Evolutionary conservation across 2,888 invertebrate species (phyloP), one percentile per base, ranked within the genome.

Genomic region (Andrena chrysosceles): DNA sequence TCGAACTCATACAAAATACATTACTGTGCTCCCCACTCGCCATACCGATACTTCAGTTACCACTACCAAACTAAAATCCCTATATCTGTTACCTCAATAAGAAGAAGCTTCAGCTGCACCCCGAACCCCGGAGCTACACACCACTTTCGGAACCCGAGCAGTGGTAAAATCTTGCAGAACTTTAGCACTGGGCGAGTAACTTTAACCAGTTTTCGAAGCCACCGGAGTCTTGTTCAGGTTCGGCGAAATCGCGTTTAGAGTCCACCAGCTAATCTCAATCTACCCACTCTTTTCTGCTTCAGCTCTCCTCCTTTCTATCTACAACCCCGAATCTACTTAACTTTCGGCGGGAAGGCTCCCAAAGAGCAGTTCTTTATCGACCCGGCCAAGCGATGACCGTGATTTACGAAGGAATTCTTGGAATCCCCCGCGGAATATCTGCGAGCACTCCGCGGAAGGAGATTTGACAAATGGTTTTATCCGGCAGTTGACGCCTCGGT

Each of bases 401-500:
- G 69, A 56, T 67, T 67, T 59, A 2, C 49, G 59, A 68, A 72
- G 77, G 60, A 84, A 85, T 79, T 70, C 77, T 20, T 42, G 68
- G 68, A 59, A 75, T 73, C 78, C 59, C 54, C 33, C 67, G 72
- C 31, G 64, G 72, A 82, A 81, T 81, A 77, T 81, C 83, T 71
- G 26, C 74, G 48, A 35, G 59, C 49, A 64, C 73, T 77, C 81
- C 78, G 68, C 69, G 82, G 83, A 75, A 82, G 76, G 78, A 76
- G 81, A 87, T 89, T 86, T 91, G 91, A 91, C 90, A 91, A 91
- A 91, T 91, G 89, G 89, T 82, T 84, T 88, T 89, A 89, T 90
- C 89, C 89, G 89, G 83, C 84, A 85, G 85, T 85, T 86, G 91
- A 90, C 90, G 88, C 77, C 77, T 69, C 76, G 59, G 86, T 86